Evolutionary conservation across 92 coral and sea anemone genomes (phyloP), one percentile per base, ranked within the genome.

Genomic region (Micromussa lordhowensis): DNA sequence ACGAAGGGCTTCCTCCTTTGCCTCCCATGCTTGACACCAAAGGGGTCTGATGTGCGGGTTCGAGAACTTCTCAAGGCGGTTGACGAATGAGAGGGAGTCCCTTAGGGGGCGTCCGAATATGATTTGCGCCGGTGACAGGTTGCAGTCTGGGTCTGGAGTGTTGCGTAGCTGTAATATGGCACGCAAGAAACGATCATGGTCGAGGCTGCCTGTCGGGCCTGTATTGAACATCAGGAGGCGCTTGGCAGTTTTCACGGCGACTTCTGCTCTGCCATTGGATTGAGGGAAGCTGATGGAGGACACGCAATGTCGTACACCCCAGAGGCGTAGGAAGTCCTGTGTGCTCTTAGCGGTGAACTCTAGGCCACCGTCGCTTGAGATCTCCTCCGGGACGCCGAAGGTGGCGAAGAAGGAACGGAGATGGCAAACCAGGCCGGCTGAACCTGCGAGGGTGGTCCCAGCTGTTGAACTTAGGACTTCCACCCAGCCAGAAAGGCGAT

Each of bases 91-190:
- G 85, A 89, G 51, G 11, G 93, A 40, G 86, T 86, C 93, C 14
- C 86, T 15, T 26, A 78, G 73, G 64, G 93, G 82, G 48, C 58
- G 83, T 32, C 89, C 85, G 21, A 90, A 85, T 55, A 84, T 66
- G 32, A 89, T 85, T 72, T 85, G 90, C 38, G 90, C 90, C 2
- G 93, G 91, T 0, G 93, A 90, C 58, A 91, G 35, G 79, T 84
- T 90, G 30, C 90, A 78, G 91, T 92, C 93, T 0, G 78, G 95
- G 77, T 90, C 88, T 17, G 94, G 94, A 12, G 91, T 87, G 91
- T 91, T 87, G 64, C 82, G 84, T 63, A 91, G 85, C 31, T 91
- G 93, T 53, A 89, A 85, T 88, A 92, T 93, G 32, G 90, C 95
- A 35, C 91, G 61, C 85, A 92, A 87, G 85, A 92, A 89, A 68